Base-by-base conservation (phyloP, 2,113 vertebrate genomes). In the Heptranchias perlo region DNA sequence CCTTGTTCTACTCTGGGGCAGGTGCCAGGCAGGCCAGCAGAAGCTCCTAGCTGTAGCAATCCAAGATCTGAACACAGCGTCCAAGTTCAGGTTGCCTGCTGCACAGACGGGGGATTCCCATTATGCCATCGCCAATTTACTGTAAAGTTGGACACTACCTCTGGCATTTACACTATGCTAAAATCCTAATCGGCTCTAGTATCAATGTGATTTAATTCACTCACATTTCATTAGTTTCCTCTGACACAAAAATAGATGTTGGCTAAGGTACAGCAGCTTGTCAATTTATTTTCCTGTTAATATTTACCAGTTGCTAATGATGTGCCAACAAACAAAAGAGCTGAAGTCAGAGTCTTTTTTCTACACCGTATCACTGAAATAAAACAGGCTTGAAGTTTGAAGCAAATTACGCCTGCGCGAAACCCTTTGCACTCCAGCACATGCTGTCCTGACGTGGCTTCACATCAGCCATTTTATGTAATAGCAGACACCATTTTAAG, bases 91-190 rank as follows among this genome's bases (percentile, higher is more conserved):
- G 97, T 97, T 97, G 97, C 97, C 97, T 98, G 98, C 97, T 97
- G 97, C 97, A 97, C 97, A 97, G 97, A 97, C 97, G 97, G 96
- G 98, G 98, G 98, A 98, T 98, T 97, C 97, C 97, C 97, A 96
- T 97, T 97, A 67, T 95, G 93, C 94, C 64, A 35, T 35, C 98
- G 98, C 98, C 98, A 98, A 98, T 97, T 98, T 97, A 97, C 97
- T 98, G 97, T 97, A 97, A 98, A 98, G 98, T 98, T 98, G 98
- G 98, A 98, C 98, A 98, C 98, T 98, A 98, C 97, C 97, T 98
- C 98, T 97, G 97, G 98, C 98, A 98, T 98, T 98, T 96, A 98
- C 97, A 98, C 97, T 97, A 97, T 97, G 97, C 97, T 98, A 98
- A 97, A 97, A 98, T 98, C 98, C 97, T 98, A 98, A 98, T 98